Evolutionary conservation across 2,797 vertebrate species (phyloP), one percentile per base, ranked within the genome.

Genomic region (Coccyzus lansbergi): DNA sequence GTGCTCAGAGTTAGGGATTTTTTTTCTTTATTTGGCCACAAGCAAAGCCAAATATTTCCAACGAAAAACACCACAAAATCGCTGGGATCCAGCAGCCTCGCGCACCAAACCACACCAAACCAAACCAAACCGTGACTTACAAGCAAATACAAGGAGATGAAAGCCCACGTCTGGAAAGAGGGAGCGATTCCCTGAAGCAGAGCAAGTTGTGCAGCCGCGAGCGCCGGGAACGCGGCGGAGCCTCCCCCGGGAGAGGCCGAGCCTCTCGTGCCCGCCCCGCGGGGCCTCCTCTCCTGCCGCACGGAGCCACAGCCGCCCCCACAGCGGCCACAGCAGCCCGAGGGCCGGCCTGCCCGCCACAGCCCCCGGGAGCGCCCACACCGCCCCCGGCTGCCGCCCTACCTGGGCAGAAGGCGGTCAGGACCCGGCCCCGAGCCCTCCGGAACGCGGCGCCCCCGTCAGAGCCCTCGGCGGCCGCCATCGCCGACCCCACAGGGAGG

Each of bases 11-110:
- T 34, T 53, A 51, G 68, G 46, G 81, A 90, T 82, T 90, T 60
- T 90, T 60, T n/a, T 87, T 81, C 87, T 95, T 88, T 94, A 94
- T 95, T 91, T 94, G 81, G 88, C 86, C 94, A 77, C 83, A 93
- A 86, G 84, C 60, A 94, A 93, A 85, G 48, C 34, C 72, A 95
- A 95, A 94, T 79, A 96, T 91, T 95, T 91, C 82, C 82, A 89
- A 46, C 36, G 31, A 69, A 71, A 71, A 68, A 7, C 42, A 56
- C 25, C 51, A 59, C 77, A 59, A 15, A 88, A 49, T 31, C 19
- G 22, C 14, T 53, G 16, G 15, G 69, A 64, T 9, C 29, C 48
- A 77, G 59, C 17, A 65, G 34, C 25, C 55, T 77, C 56, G 48
- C 29, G 44, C 72, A 71, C 33, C 33, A 67, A 42, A 55, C 49